phyloP scores from a whole-genome alignment of 2,888 invertebrate species.

The Drosophila pseudotakahashii region DNA sequence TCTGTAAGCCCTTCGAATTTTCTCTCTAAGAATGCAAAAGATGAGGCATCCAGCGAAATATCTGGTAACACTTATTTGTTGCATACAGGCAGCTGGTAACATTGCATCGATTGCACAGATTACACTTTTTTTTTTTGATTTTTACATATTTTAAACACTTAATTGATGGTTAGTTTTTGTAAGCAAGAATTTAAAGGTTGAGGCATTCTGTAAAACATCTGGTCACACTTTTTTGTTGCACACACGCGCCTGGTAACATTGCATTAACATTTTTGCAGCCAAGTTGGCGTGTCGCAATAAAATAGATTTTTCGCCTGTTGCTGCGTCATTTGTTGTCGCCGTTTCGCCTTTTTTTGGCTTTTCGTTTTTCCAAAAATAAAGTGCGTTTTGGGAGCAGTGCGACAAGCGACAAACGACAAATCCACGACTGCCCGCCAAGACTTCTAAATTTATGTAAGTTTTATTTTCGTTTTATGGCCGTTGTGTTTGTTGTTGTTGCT shows the following conservation, averaged over 20 bases:
- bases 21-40: too few species aligned
- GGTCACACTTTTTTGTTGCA: background rate
- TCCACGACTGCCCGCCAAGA: constrained; percentile 36
- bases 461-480: constrained; percentile 74
- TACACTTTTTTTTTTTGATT: background rate
- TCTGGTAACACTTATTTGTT: background rate
- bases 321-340: constrained; percentile 24
- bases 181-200: too few species aligned
- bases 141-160: background rate
- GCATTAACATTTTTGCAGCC: background rate
- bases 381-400: constrained; percentile 72
- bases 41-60: too few species aligned
- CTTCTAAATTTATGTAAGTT: constrained; percentile 78
- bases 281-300: constrained; percentile 26
- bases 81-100: too few species aligned
- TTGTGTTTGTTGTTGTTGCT: constrained; percentile 29
- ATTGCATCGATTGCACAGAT: too few species aligned
- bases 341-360: constrained; percentile 34
- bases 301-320: constrained; percentile 36
- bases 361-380: constrained; percentile 72
- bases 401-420: constrained; percentile 69
- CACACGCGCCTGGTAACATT: constrained; percentile 2
- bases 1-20: too few species aligned
- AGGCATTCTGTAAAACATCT: background rate
- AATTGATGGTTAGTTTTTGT: background rate